A percentile compares a stretch with the other conserved stretches of the same genome.
phyloP scores from a whole-genome alignment of 2,113 vertebrate genomes.

The Malurus cyaneus region DNA sequence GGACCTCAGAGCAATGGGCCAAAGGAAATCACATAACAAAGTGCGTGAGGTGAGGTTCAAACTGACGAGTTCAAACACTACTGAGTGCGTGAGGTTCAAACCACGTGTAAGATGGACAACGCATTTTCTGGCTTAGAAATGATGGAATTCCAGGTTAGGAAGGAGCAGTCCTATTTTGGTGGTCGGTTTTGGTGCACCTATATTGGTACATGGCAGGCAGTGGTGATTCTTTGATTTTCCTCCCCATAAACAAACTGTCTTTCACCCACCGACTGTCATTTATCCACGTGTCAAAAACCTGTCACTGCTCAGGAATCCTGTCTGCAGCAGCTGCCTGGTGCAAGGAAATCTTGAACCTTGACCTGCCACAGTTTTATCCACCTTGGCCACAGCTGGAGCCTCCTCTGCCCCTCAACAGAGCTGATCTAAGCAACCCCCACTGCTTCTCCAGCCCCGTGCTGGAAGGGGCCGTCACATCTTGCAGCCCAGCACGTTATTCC shows the following conservation, averaged over 20 bases:
- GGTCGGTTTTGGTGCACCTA: neutral
- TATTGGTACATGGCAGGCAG: neutral
- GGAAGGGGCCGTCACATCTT: neutral
- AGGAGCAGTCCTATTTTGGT: neutral
- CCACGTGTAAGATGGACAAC: neutral
- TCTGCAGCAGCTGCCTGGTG: neutral
- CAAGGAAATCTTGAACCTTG: neutral
- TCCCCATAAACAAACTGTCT: neutral
- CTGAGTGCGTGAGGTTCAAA: neutral
- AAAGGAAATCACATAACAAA: neutral
- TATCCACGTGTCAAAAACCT: neutral
- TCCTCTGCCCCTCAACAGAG: neutral
- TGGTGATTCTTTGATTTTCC: neutral
- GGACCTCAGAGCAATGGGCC: neutral
- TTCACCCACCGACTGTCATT: neutral
- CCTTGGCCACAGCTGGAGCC: neutral
- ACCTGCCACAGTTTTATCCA: neutral
- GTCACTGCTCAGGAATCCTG: neutral
- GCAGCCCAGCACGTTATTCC: neutral
- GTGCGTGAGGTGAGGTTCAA: neutral
- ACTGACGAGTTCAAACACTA: neutral
- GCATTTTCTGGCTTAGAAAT: neutral
- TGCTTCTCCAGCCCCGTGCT: neutral
- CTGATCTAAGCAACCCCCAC: neutral
- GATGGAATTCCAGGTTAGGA: neutral